A percentile compares a stretch with the other conserved stretches of the same genome.
Evolutionary conservation across 2,113 vertebrate genomes (phyloP).

Genomic region (Pantherophis guttatus): DNA sequence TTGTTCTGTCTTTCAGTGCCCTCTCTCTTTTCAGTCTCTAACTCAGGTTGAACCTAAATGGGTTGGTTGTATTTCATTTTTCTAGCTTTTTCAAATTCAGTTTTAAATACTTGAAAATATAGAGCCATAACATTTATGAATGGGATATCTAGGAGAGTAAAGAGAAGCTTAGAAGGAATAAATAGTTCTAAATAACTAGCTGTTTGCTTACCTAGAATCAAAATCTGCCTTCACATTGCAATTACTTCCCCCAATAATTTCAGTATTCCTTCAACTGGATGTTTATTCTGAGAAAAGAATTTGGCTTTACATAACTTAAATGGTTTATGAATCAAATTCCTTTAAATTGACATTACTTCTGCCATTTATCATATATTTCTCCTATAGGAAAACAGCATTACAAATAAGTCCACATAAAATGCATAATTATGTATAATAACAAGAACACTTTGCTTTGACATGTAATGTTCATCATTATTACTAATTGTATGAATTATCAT

Average conservation of each 20-base stretch:
- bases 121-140: slow-evolving; percentile 75
- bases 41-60: slow-evolving; percentile 71
- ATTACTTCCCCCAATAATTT: slow-evolving; percentile 46
- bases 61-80: slow-evolving; percentile 76
- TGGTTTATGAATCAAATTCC: slow-evolving; percentile 56
- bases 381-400: slow-evolving; percentile 45
- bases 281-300: slow-evolving; percentile 59
- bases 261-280: slow-evolving; percentile 37
- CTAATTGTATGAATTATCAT: background rate
- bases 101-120: slow-evolving; percentile 70
- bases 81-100: slow-evolving; percentile 49
- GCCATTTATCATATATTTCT: slow-evolving; percentile 20
- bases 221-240: slow-evolving; percentile 61
- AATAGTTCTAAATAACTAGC: slow-evolving; percentile 59
- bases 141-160: slow-evolving; percentile 66
- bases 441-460: background rate
- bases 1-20: slow-evolving; percentile 74
- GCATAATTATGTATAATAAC: background rate
- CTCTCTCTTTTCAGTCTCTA: slow-evolving; percentile 67
- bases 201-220: slow-evolving; percentile 67
- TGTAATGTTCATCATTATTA: background rate
- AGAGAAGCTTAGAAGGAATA: slow-evolving; percentile 72
- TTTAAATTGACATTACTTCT: slow-evolving; percentile 37
- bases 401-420: background rate
- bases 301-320: slow-evolving; percentile 63